These are phyloP conservation scores for Eulemur albifrons DNA, from an alignment of 2,797 vertebrate species.

Conservation along the genomic window DNA sequence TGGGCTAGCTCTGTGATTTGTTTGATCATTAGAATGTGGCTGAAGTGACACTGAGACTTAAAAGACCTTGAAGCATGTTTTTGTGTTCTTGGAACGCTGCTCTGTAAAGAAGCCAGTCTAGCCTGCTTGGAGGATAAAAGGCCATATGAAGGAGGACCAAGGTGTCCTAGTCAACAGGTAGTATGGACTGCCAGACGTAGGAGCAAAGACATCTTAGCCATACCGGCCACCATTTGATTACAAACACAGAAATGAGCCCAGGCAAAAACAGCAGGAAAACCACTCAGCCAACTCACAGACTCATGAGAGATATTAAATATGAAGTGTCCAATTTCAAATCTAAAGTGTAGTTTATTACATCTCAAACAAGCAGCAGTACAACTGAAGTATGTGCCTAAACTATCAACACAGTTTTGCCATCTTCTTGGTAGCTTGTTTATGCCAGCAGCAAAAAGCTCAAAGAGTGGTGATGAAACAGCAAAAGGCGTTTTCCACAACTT, in stretches of 20 bases:
- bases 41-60: background rate
- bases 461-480: no score
- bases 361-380: no score
- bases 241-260: background rate
- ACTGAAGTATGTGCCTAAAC: no score
- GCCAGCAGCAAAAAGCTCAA: no score
- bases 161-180: background rate
- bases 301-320: no score
- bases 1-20: constrained; percentile 16
- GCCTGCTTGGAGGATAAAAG: background rate
- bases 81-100: background rate
- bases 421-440: no score
- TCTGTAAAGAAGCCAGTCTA: background rate
- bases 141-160: background rate
- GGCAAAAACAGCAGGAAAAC: constrained; percentile 19
- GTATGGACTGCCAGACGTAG: background rate
- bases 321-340: no score
- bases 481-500: no score
- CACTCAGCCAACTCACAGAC: background rate
- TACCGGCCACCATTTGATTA: background rate
- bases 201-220: background rate
- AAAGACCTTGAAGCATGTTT: background rate
- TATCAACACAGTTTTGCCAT: no score
- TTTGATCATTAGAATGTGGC: background rate
- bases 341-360: no score